Base-by-base conservation (phyloP, 2,797 vertebrate species). In the Pangasius sanitwongsei region DNA sequence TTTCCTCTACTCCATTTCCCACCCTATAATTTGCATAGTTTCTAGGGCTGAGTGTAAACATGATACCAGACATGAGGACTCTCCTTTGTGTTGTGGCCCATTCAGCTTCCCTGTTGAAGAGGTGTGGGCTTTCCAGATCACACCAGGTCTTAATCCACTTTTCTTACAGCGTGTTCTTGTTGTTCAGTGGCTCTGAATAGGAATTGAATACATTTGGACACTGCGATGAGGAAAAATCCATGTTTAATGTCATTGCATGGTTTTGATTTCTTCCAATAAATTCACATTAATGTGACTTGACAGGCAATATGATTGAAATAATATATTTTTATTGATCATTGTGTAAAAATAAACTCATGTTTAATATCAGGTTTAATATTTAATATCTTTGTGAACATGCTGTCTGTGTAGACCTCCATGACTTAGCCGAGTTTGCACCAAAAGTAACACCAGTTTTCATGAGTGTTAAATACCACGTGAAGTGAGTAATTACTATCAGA, bases 1-100 rank as follows among this genome's bases (percentile, higher is more conserved):
- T 85, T 34, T 34, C 15, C 15, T 69, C 16, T 12, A 50, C 61
- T 67, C 28, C 4, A 4, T 84, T 67, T 84, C 28, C 82, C 44
- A 69, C n/a, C 9, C n/a, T 85, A 69, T 69, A 85, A 84, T 84
- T 67, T 50, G 63, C 83, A 53, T 85, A 53, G 63, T 69, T 69
- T 69, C 28, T 50, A 23, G 44, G n/a, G 16, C 44, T 23, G 44
- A 53, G 48, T 23, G 83, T 53, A 85, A 85, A 85, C 6, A 4
- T 85, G 83, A 85, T 69, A 69, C 83, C 83, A 69, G 63, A 1
- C 83, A 6, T 53, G 44, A 69, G 11, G n/a, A 6, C 83, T 34
- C 25, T 85, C 44, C n/a, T 53, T 85, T 85, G 83, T 85, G 44
- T 69, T 53, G 23, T 2, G 18, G 63, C 63, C 69, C 48, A 50